Conservation (phyloP, 2,797 vertebrate genomes). For the Cossypha caffra region DNA sequence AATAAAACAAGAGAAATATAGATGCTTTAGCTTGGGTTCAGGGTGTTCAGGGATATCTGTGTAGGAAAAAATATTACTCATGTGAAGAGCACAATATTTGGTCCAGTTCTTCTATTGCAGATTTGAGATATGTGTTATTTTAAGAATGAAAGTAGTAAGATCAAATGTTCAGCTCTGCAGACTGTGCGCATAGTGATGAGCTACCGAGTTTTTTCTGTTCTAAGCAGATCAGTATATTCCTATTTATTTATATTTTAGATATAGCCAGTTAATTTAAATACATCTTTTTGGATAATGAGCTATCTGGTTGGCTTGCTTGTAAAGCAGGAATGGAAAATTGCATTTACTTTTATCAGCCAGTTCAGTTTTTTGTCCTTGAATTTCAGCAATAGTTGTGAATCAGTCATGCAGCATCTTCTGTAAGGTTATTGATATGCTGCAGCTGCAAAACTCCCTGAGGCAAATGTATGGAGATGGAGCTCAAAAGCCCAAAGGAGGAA, state of each 20-base stretch:
- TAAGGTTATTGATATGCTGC: not conserved
- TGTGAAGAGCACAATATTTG: not conserved
- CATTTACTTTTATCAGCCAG: not conserved
- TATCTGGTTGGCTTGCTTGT: not conserved
- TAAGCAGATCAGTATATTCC: not conserved
- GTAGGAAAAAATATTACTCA: not conserved
- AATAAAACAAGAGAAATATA: not conserved
- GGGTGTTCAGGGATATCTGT: not conserved
- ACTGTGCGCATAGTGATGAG: not conserved
- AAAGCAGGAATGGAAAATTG: not conserved
- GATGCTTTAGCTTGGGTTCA: not conserved
- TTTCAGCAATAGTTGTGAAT: not conserved
- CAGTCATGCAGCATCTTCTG: not conserved
- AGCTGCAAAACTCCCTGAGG: not conserved
- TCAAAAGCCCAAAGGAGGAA: not conserved
- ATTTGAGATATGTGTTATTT: not conserved
- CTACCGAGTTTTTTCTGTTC: not conserved
- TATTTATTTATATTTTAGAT: conserved; percentile 10
- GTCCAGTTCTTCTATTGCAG: not conserved
- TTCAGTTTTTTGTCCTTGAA: not conserved
- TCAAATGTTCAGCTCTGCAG: not conserved
- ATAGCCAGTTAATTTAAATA: not conserved
- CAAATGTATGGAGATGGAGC: not conserved
- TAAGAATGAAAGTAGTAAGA: not conserved
- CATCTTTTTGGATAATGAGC: not conserved